Evolutionary conservation across 2,797 vertebrate species (phyloP).

Genomic region (Crenuchus spilurus): DNA sequence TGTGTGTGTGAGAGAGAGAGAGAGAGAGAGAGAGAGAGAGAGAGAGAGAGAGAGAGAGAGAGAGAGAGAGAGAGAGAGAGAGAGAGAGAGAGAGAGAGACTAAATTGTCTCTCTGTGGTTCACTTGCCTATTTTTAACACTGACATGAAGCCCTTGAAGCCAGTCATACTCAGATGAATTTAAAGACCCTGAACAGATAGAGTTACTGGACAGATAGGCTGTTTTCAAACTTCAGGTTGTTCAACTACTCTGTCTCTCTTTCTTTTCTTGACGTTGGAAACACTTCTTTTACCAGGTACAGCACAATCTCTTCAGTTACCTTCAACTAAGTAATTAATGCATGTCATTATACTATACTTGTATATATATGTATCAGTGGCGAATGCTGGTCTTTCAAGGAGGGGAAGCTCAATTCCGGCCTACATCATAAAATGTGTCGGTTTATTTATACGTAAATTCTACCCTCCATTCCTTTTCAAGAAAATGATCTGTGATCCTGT

Average conservation of each 20-base stretch:
- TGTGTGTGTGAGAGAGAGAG: no score
- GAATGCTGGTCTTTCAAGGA: no score
- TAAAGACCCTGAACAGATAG: constrained; percentile 59
- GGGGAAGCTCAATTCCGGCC: no score
- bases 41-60: neutral
- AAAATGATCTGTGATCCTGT: no score
- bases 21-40: no score
- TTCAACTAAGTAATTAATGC: neutral
- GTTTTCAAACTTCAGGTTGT: constrained; percentile 33
- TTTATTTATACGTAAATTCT: no score
- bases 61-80: neutral
- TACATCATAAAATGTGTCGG: no score
- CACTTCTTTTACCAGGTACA: constrained; percentile 16
- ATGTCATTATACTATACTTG: neutral
- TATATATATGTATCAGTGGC: no score
- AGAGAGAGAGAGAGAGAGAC: neutral
- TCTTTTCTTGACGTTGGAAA: neutral
- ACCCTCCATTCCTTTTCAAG: no score
- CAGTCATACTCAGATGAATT: constrained; percentile 63
- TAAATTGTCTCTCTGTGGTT: constrained; percentile 32
- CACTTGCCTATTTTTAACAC: constrained; percentile 71
- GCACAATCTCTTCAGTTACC: neutral
- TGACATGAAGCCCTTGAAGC: constrained; percentile 40
- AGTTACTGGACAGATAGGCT: constrained; percentile 61
- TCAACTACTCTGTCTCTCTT: neutral